Evolutionary conservation across 2,888 invertebrate species (phyloP).

Genomic region (Heteromyza rotundicornis): DNA sequence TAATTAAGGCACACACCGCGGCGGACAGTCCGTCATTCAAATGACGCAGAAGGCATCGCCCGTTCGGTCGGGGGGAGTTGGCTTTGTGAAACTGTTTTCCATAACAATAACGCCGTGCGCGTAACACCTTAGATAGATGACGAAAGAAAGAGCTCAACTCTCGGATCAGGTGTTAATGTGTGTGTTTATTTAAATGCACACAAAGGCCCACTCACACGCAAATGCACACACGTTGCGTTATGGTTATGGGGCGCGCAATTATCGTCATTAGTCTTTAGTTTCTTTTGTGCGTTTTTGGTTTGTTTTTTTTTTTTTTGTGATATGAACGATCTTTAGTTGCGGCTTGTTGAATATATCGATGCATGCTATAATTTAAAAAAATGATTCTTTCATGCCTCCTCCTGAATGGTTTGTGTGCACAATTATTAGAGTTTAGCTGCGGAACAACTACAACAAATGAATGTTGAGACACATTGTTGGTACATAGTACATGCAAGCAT

Average conservation of each 20-base stretch:
- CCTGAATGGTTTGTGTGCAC: constrained; percentile 32
- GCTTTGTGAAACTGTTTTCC: constrained; percentile 44
- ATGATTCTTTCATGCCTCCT: constrained; percentile 47
- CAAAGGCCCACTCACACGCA: neutral
- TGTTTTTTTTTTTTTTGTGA: too few species aligned
- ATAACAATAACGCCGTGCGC: constrained; percentile 44
- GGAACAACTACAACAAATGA: too few species aligned
- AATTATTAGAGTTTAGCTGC: too few species aligned
- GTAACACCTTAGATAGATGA: constrained; percentile 36
- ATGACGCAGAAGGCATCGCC: constrained; percentile 16
- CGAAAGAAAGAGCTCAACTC: constrained; percentile 10
- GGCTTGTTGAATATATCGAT: constrained; percentile 58
- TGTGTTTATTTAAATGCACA: constrained; percentile 40
- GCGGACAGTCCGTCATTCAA: constrained; percentile 12
- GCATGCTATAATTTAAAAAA: constrained; percentile 52
- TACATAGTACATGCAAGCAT: too few species aligned
- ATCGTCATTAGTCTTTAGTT: constrained; percentile 39
- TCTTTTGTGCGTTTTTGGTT: constrained; percentile 5
- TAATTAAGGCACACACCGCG: constrained; percentile 44
- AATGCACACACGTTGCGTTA: constrained; percentile 9
- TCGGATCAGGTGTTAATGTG: constrained; percentile 56
- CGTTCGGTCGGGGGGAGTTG: neutral
- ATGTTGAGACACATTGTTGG: too few species aligned
- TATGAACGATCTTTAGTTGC: constrained; percentile 54
- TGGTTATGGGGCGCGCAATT: constrained; percentile 41